Base-by-base conservation (phyloP, 2,797 vertebrate species). In the Eleutherodactylus coqui region DNA sequence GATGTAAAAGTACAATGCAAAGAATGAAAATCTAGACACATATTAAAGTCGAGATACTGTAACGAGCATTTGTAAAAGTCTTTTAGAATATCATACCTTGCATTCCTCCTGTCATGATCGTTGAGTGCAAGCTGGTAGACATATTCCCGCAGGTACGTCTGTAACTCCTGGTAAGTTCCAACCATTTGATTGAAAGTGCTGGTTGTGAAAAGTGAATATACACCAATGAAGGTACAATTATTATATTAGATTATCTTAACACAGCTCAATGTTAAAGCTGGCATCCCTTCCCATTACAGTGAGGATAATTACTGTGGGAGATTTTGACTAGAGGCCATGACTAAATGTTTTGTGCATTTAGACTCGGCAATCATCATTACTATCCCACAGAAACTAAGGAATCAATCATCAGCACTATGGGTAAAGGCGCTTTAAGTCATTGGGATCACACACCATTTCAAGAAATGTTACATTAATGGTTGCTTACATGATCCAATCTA, bases 101-200 rank as follows among this genome's bases (percentile, higher is more conserved):
- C 93, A 27, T 95, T 94, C 36, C 88, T 88, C 84, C 94, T 92
- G 84, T 89, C 93, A 88, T 94, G 92, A 55, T 96, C 95, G 69
- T 90, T 93, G 85, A 92, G 91, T 83, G 94, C 93, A 10, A 96
- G 93, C 86, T 94, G 93, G 53, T 93, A 91, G 70, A 96, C 94
- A 0, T 96, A 96, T 78, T 95, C 91, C 75, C 91, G 93, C 53
- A 96, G 90, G 83, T 94, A 93, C 0, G 90, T 90, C 90, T 96
- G 95, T 38, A 96, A 92, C 88, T 96, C 95, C 84, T 95, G 95
- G 45, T 95, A 95, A 0, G 95, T 95, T 79, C 95, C 95, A 72
- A 96, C 95, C 93, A 94, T 96, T 90, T 96, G 94, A 89, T 94
- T 95, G 86, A 96, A 96, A 88, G 93, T 95, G 55, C 95, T 96